phyloP scores from a whole-genome alignment of 1,140 invertebrate genomes.

The Drosophila punjabiensis region DNA sequence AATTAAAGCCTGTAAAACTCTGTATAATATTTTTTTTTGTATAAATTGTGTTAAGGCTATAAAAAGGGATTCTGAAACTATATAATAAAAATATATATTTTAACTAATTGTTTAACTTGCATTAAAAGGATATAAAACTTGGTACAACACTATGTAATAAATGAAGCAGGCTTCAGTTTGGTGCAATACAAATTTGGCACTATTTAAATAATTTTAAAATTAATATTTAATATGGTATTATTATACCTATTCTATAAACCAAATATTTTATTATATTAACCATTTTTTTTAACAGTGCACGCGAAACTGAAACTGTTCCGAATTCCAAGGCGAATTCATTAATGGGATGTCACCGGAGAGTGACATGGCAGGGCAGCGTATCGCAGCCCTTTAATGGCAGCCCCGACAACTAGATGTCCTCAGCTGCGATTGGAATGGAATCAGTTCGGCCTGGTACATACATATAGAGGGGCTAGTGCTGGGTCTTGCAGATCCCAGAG shows the following conservation, averaged over 20 bases:
- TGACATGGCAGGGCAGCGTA: slow-evolving; percentile 28
- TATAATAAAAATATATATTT: too few relatives aligned
- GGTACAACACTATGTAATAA: neutral
- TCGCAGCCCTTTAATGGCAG: slow-evolving; percentile 47
- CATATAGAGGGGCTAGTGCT: neutral
- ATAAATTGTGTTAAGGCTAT: too few relatives aligned
- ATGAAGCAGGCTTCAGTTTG: neutral
- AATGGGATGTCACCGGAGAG: slow-evolving; percentile 74
- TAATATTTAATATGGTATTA: too few relatives aligned
- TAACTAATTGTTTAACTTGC: neutral
- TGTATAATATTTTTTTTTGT: too few relatives aligned
- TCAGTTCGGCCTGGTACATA: slow-evolving; percentile 3
- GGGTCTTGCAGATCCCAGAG: neutral
- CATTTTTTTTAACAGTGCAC: slow-evolving; percentile 5
- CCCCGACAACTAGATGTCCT: slow-evolving; percentile 43
- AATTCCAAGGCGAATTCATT: slow-evolving; percentile 77
- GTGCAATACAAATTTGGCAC: too few relatives aligned
- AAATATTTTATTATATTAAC: neutral
- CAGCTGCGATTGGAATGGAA: slow-evolving; percentile 29
- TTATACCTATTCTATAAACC: neutral
- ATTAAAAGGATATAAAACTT: too few relatives aligned
- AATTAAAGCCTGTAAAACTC: too few relatives aligned
- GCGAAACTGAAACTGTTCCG: slow-evolving; percentile 52
- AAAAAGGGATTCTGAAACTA: too few relatives aligned
- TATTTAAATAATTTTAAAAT: neutral